Conservation (phyloP, 1,140 invertebrate species). For the Gonioctena quinquepunctata region DNA sequence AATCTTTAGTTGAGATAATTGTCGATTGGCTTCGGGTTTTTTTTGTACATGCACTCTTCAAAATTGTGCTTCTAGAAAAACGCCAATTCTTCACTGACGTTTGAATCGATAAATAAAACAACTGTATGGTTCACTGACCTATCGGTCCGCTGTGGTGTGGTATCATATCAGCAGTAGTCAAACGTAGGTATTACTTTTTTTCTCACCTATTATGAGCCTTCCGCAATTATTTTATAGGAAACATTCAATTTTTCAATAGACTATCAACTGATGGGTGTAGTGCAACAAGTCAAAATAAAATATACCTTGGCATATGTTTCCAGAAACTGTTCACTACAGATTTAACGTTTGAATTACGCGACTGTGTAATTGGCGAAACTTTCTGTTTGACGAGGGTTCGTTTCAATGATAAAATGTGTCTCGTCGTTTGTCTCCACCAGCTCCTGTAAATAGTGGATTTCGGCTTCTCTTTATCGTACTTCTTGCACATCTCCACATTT, state of each 20-base stretch:
- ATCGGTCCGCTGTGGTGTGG: not conserved
- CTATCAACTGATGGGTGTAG: not conserved
- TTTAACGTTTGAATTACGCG: not conserved
- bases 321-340: not conserved
- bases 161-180: not conserved
- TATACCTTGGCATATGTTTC: not conserved
- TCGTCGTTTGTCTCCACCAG: conserved; percentile 52
- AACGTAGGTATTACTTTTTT: not conserved
- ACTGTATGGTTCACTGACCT: too few species aligned
- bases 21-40: too few species aligned
- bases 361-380: conserved; percentile 27
- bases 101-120: too few species aligned
- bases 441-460: conserved; percentile 31
- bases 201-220: too few species aligned
- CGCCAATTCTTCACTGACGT: too few species aligned
- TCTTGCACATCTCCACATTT: conserved; percentile 26
- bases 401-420: conserved; percentile 41
- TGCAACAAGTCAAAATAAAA: not conserved
- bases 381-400: conserved; percentile 45
- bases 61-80: too few species aligned
- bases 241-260: not conserved
- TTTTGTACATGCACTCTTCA: too few species aligned
- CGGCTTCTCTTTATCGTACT: conserved; percentile 24
- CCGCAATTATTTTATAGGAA: too few species aligned
- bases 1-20: too few species aligned